phyloP scores from a whole-genome alignment of 2,797 vertebrate species.

The Cephalopachus bancanus region DNA sequence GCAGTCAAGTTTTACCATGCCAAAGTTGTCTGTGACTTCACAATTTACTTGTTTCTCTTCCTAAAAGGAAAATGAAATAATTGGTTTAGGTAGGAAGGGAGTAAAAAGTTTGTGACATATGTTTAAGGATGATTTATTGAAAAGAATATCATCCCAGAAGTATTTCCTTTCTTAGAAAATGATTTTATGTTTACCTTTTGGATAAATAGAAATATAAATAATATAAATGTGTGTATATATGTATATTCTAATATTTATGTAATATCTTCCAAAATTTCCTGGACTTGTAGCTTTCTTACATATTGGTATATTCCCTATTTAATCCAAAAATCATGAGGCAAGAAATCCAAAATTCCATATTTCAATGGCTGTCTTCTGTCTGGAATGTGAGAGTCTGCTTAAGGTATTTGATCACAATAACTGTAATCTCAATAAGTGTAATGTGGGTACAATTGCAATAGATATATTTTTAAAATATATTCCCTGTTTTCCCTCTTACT shows the following conservation, averaged over 20 bases:
- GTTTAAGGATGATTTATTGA: neutral
- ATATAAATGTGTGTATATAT: neutral
- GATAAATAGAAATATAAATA: conserved; percentile 41
- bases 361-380: neutral
- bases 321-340: neutral
- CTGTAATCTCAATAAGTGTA: neutral
- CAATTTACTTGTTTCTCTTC: conserved; percentile 93
- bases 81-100: neutral
- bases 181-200: conserved; percentile 33
- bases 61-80: conserved; percentile 86
- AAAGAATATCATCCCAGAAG: conserved; percentile 14
- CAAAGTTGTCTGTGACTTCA: conserved; percentile 90
- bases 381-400: neutral
- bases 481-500: neutral
- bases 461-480: neutral
- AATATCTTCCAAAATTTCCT: neutral
- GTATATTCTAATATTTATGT: neutral
- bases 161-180: conserved; percentile 15
- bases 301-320: neutral
- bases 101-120: neutral
- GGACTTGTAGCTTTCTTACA: neutral
- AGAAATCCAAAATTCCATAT: neutral
- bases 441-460: neutral
- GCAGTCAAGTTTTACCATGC: conserved; percentile 91
- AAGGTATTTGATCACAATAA: conserved; percentile 7